phyloP scores from a whole-genome alignment of 2,113 vertebrate species.

The Cephalopholis sonnerati region DNA sequence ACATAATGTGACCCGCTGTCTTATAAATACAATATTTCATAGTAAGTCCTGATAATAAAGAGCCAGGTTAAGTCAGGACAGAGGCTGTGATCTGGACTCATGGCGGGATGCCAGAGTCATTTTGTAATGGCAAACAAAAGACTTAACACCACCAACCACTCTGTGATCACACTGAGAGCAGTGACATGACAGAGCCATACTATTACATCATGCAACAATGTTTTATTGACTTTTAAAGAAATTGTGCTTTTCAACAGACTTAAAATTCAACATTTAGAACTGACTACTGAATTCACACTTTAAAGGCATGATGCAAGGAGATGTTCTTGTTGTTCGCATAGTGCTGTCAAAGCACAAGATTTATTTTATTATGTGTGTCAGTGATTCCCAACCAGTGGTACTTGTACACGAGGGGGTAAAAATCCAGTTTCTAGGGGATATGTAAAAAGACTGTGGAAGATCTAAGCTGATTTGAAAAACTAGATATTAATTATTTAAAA shows the following conservation, averaged over 20 bases:
- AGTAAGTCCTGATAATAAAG: background rate
- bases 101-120: background rate
- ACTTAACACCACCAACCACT: conserved; percentile 4
- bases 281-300: background rate
- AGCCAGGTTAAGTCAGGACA: background rate
- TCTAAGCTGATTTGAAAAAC: background rate
- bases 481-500: background rate
- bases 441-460: background rate
- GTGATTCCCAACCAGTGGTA: background rate
- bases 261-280: background rate
- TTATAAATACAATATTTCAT: conserved; percentile 12
- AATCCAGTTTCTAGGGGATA: background rate
- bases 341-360: background rate
- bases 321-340: background rate
- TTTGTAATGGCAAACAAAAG: conserved; percentile 7
- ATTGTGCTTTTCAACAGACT: background rate
- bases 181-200: background rate
- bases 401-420: background rate
- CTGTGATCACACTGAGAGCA: conserved; percentile 13
- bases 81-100: background rate
- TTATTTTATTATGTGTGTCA: background rate
- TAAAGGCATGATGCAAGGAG: background rate
- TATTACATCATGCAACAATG: background rate
- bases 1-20: background rate
- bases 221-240: conserved; percentile 4